Conservation (phyloP, 2,888 invertebrate genomes). For the Drosophila lacicola region DNA sequence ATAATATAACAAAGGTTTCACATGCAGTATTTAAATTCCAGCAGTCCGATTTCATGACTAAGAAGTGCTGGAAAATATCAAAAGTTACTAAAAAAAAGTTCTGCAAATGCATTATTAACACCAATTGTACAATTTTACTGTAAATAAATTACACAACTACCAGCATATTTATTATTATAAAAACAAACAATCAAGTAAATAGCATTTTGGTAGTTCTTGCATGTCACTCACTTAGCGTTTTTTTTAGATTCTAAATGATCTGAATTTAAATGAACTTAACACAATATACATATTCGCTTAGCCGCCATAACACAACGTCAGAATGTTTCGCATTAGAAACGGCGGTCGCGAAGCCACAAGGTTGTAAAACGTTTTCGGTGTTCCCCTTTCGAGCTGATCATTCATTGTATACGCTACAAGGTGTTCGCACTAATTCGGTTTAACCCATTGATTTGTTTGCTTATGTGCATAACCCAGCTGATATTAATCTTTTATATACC, state of each 20-base stretch:
- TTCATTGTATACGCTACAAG: conserved; percentile 10
- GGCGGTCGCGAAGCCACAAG: conserved; percentile 29
- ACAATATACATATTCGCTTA: background rate
- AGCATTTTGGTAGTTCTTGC: background rate
- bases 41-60: too few relatives aligned
- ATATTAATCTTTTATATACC: background rate
- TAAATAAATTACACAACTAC: background rate
- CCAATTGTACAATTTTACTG: background rate
- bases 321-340: conserved; percentile 18
- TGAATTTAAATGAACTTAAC: background rate
- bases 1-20: too few relatives aligned
- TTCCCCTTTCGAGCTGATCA: conserved; percentile 12
- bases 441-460: conserved; percentile 21
- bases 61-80: too few relatives aligned
- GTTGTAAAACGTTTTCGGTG: conserved; percentile 30
- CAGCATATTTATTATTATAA: background rate
- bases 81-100: too few relatives aligned
- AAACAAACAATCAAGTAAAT: background rate
- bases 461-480: conserved; percentile 6
- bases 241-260: background rate
- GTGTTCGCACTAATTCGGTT: conserved; percentile 14
- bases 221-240: background rate
- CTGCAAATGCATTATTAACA: too few relatives aligned
- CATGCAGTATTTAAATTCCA: too few relatives aligned
- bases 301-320: background rate